phyloP scores from a whole-genome alignment of 1,140 invertebrate genomes.

The Rhagoletis pomonella region DNA sequence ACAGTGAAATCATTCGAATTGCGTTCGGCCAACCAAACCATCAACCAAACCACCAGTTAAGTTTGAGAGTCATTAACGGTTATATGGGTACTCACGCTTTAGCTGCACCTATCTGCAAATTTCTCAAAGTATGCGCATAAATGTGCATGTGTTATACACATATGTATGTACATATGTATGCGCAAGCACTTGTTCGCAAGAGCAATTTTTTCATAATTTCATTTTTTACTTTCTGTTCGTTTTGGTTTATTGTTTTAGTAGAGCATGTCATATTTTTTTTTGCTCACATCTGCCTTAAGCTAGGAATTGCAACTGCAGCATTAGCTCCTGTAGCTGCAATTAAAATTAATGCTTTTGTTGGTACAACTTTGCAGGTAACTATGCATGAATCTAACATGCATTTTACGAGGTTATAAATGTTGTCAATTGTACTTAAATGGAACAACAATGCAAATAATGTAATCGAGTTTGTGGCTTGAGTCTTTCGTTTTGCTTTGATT shows the following conservation, averaged over 20 bases:
- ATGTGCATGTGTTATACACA: too few species aligned
- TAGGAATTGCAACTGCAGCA: not conserved
- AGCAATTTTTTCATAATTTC: constrained; percentile 14
- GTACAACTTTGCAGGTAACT: not conserved
- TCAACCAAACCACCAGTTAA: not conserved
- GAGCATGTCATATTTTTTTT: constrained; percentile 31
- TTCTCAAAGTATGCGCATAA: not conserved
- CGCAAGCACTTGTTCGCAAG: not conserved
- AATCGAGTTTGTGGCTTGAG: constrained; percentile 41
- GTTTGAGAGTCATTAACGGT: constrained; percentile 11
- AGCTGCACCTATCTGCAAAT: not conserved
- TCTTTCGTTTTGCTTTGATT: not conserved
- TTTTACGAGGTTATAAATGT: constrained; percentile 40
- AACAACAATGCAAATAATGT: not conserved
- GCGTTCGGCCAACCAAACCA: constrained; percentile 1
- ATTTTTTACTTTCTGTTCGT: not conserved
- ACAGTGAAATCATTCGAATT: constrained; percentile 47
- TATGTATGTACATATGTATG: not conserved
- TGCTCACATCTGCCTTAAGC: not conserved
- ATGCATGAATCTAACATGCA: constrained; percentile 14
- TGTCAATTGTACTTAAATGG: constrained; percentile 24
- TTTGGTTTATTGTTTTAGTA: constrained; percentile 18
- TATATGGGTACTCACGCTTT: constrained; percentile 30
- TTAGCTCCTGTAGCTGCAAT: not conserved
- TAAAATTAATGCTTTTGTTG: constrained; percentile 10